A percentile compares a stretch with the other conserved stretches of the same genome.
Evolutionary conservation across 92 coral and sea anemone species (phyloP).

Genomic region (Parazoanthus atlanticus): DNA sequence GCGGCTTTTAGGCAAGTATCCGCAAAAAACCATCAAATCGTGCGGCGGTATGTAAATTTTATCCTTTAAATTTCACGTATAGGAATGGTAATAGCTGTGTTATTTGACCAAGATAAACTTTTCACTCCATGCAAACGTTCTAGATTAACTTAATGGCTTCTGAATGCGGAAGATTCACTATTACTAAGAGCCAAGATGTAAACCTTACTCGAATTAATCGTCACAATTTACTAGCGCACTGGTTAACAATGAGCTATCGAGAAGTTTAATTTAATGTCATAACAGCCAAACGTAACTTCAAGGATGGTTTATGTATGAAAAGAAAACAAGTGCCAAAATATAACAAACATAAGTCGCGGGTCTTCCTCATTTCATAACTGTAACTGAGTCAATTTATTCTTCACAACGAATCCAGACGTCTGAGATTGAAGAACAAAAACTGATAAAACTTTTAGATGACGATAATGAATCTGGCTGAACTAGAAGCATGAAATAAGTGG

Average conservation of each 20-base stretch:
- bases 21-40: conserved; percentile 32
- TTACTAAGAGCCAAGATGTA: conserved; percentile 45
- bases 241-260: conserved; percentile 78
- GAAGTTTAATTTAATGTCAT: conserved; percentile 86
- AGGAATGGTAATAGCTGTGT: conserved; percentile 39
- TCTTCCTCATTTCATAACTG: conserved; percentile 23
- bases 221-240: conserved; percentile 58
- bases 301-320: conserved; percentile 73
- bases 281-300: conserved; percentile 67
- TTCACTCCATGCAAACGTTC: conserved; percentile 21
- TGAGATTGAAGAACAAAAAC: background rate
- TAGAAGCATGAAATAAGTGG: background rate
- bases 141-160: conserved; percentile 62
- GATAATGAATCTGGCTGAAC: conserved; percentile 8
- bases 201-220: conserved; percentile 63
- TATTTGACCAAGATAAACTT: conserved; percentile 62
- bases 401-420: background rate
- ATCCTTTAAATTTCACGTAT: conserved; percentile 27
- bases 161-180: conserved; percentile 35
- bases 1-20: conserved; percentile 25
- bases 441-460: conserved; percentile 7
- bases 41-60: conserved; percentile 79
- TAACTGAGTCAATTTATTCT: conserved; percentile 14
- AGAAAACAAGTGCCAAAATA: conserved; percentile 54
- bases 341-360: conserved; percentile 44